Percentiles rank a stretch among this genome's conserved stretches.
phyloP scores from a whole-genome alignment of 23 tunicate genomes.

The Aplidium turbinatum region DNA sequence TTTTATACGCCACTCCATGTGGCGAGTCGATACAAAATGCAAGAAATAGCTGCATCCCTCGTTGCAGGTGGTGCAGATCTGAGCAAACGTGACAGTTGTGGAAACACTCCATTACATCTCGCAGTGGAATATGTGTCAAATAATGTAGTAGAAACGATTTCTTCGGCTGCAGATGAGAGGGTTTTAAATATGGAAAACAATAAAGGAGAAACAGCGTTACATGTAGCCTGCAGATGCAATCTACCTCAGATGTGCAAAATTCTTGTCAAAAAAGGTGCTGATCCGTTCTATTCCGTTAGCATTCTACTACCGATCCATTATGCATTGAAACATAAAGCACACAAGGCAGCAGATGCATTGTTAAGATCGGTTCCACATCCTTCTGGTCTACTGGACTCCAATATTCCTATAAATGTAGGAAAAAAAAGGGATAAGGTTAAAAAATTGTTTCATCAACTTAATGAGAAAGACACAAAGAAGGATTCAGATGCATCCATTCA shows the following conservation, averaged over 20 bases:
- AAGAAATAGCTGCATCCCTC: conserved; percentile 15
- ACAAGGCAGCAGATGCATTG: conserved; percentile 19
- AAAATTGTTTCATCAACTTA: conserved; percentile 23
- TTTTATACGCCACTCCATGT: conserved; percentile 69
- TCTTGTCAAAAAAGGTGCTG: conserved; percentile 50
- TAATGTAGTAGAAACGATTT: conserved; percentile 30
- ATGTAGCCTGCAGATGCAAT: conserved; percentile 43
- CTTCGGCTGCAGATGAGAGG: conserved; percentile 7
- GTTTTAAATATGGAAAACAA: conserved; percentile 51
- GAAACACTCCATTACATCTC: conserved; percentile 74
- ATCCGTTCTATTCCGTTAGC: conserved; percentile 30
- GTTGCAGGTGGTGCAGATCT: conserved; percentile 52
- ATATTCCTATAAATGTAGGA: conserved; percentile 88
- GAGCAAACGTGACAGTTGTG: conserved; percentile 50
- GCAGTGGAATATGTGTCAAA: conserved; percentile 23
- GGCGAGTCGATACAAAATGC: conserved; percentile 47
- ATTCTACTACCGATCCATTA: conserved; percentile 73
- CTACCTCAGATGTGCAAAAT: conserved; percentile 28
- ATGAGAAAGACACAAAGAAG: conserved; percentile 30
- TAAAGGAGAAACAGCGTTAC: conserved; percentile 75
- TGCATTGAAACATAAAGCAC: conserved; percentile 60
- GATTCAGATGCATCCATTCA: conserved; percentile 63
- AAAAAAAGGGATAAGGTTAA: conserved; percentile 51
- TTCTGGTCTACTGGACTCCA: too few species aligned
- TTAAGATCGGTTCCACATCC: conserved; percentile 59